Evolutionary conservation across 1,140 invertebrate genomes (phyloP).

Genomic region (Drosophila subobscura): DNA sequence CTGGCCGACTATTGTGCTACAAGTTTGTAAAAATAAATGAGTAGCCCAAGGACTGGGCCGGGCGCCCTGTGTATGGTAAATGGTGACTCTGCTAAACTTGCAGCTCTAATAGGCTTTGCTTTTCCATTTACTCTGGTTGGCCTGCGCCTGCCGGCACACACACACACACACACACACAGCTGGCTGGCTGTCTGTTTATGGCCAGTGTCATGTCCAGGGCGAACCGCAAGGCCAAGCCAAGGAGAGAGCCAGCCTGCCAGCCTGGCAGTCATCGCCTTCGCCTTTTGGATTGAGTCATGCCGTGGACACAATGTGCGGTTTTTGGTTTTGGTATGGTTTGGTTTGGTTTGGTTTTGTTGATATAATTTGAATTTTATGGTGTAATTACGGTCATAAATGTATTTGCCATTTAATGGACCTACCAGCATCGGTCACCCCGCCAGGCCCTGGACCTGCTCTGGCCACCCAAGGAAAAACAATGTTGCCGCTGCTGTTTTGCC

Average conservation of each 20-base stretch:
- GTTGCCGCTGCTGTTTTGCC: too few species aligned
- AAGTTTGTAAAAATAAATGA: conserved; percentile 75
- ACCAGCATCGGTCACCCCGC: conserved; percentile 22
- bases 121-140: too few species aligned
- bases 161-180: not conserved
- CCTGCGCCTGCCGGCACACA: not conserved
- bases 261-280: not conserved
- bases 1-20: conserved; percentile 68
- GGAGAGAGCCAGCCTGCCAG: conserved; percentile 5
- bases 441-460: conserved; percentile 9
- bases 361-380: conserved; percentile 83
- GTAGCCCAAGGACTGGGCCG: conserved; percentile 15
- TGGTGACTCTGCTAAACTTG: conserved; percentile 9
- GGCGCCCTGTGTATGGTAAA: conserved; percentile 37
- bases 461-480: conserved; percentile 25
- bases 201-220: conserved; percentile 53
- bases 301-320: conserved; percentile 68
- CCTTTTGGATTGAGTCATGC: conserved; percentile 59
- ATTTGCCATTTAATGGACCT: conserved; percentile 74
- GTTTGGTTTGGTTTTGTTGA: conserved; percentile 49
- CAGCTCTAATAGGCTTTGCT: too few species aligned
- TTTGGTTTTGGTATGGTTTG: conserved; percentile 42
- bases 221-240: conserved; percentile 57
- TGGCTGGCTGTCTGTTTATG: conserved; percentile 38
- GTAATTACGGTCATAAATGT: conserved; percentile 83